Conservation (phyloP, 2,888 invertebrate species). For the Ophion obscuratus region DNA sequence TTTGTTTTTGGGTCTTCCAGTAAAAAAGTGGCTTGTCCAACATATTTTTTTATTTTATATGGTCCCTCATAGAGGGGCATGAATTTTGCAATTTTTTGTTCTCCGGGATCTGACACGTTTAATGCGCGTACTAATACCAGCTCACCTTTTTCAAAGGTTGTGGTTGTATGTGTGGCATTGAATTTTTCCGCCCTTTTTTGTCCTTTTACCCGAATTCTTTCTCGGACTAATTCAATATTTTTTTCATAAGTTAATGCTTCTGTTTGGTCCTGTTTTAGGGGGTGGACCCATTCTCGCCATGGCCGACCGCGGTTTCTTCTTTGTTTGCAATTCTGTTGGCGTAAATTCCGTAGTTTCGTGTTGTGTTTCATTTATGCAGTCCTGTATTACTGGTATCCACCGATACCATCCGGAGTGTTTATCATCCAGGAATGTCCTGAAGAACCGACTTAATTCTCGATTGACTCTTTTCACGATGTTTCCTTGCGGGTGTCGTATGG, state of each 20-base stretch:
- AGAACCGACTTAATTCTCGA: conserved; percentile 20
- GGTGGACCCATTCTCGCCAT: conserved; percentile 6
- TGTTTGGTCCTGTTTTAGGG: not conserved
- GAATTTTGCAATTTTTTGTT: not conserved
- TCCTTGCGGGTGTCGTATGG: conserved; percentile 31
- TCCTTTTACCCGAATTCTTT: conserved; percentile 2
- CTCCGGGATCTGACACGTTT: conserved; percentile 2
- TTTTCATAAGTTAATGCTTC: not conserved
- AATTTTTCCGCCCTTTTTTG: conserved; percentile 15
- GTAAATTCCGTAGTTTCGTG: conserved; percentile 1
- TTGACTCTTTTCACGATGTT: conserved; percentile 17
- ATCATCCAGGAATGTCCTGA: conserved; percentile 2
- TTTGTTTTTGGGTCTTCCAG: conserved; percentile 13
- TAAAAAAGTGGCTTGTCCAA: not conserved
- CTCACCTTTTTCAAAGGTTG: not conserved
- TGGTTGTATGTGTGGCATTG: not conserved
- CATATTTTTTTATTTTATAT: not conserved
- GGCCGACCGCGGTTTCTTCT: not conserved
- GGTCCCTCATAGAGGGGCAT: conserved; percentile 17
- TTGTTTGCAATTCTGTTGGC: not conserved
- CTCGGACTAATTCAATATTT: not conserved
- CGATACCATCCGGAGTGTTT: conserved; percentile 14
- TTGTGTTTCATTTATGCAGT: conserved; percentile 19
- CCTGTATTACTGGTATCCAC: not conserved
- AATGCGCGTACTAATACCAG: not conserved